phyloP scores from a whole-genome alignment of 2,888 invertebrate species.

The Xanthia icteritia region DNA sequence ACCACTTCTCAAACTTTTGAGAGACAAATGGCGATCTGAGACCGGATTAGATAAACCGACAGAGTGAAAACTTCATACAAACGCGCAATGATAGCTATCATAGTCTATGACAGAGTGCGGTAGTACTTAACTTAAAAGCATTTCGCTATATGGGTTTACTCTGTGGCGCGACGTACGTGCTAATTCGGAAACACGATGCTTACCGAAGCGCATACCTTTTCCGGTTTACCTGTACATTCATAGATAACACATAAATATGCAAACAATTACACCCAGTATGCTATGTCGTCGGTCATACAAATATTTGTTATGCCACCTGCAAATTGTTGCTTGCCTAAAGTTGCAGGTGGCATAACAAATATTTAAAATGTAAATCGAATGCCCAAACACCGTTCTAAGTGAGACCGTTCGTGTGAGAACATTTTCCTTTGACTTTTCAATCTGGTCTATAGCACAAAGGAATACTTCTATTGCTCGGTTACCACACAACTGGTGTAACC shows the following conservation, averaged over 20 bases:
- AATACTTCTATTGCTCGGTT: not conserved
- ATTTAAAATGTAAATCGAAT: not conserved
- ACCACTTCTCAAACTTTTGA: not conserved
- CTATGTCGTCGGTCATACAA: not conserved
- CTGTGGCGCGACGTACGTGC: not conserved
- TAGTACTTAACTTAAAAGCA: not conserved
- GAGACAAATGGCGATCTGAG: not conserved
- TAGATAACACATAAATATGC: not conserved
- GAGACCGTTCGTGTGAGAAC: not conserved
- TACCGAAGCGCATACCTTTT: not conserved
- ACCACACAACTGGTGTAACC: not conserved
- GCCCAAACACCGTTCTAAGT: conserved; percentile 2
- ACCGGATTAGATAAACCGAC: not conserved
- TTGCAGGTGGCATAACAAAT: too few relatives aligned
- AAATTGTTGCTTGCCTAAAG: too few relatives aligned
- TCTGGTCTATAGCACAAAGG: not conserved
- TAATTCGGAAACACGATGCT: not conserved
- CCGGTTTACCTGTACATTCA: not conserved
- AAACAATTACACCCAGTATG: not conserved
- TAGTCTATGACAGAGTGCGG: not conserved
- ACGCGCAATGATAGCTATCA: not conserved
- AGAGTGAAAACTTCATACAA: not conserved
- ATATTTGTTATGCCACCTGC: not conserved
- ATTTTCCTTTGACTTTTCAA: not conserved
- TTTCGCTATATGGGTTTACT: not conserved